These are phyloP conservation scores for Eulemur rubriventer DNA, from an alignment of 2,797 vertebrate species.

Conservation along the genomic window DNA sequence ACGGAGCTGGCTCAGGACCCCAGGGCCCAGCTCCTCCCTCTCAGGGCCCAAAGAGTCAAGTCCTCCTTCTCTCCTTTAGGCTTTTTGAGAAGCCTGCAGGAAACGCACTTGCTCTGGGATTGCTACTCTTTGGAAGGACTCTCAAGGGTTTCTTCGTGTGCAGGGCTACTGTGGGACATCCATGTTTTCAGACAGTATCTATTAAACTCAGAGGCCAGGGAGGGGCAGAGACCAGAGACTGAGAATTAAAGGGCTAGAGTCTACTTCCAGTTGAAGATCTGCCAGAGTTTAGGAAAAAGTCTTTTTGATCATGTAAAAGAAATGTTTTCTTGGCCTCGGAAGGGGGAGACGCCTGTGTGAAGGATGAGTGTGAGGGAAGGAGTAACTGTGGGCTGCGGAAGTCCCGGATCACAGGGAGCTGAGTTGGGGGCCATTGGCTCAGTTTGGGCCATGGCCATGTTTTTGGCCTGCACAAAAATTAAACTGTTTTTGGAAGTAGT, in stretches of 20 bases:
- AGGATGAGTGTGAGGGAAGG: not conserved
- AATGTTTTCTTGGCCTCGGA: not conserved
- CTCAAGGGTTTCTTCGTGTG: not conserved
- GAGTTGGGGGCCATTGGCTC: not conserved
- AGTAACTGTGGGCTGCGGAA: not conserved
- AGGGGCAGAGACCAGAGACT: not conserved
- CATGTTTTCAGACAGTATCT: not conserved
- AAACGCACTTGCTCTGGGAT: not conserved
- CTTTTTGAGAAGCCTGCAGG: not conserved
- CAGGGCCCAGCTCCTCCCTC: rapidly evolving
- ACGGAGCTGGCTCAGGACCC: not conserved
- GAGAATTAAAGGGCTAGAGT: not conserved
- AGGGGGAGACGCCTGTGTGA: not conserved
- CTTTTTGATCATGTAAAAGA: not conserved
- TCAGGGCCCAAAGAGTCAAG: not conserved
- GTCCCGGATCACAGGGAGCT: not conserved
- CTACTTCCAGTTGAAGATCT: not conserved
- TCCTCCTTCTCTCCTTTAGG: not conserved
- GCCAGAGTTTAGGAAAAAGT: not conserved
- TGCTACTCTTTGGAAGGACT: not conserved
- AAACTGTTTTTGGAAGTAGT: not conserved
- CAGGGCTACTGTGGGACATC: not conserved
- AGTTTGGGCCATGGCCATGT: not conserved
- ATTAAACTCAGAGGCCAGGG: not conserved
- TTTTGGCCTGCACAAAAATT: not conserved